These are phyloP conservation scores for Rhamphomyia laevipes DNA, from an alignment of 2,888 invertebrate genomes.

Conservation along the genomic window DNA sequence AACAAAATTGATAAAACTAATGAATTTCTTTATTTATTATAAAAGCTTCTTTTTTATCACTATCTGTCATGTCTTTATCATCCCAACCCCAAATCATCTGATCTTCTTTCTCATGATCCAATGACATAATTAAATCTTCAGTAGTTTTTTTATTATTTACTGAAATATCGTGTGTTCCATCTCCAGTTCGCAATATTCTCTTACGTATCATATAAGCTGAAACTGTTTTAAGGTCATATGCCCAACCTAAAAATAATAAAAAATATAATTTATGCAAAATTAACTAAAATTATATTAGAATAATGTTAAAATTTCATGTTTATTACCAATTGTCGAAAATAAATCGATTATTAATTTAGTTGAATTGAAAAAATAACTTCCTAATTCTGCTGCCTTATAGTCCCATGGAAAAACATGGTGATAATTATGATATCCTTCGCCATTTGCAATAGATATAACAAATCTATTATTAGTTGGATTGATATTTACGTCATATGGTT, in stretches of 20 bases:
- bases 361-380: constrained; percentile 49
- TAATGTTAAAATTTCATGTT: not conserved
- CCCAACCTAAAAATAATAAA: constrained; percentile 70
- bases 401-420: constrained; percentile 82
- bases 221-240: constrained; percentile 75
- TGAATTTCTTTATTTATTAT: constrained; percentile 30
- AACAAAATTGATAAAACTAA: too few relatives aligned
- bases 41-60: constrained; percentile 46
- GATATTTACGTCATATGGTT: constrained; percentile 71
- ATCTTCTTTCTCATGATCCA: constrained; percentile 36
- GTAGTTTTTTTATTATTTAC: constrained; percentile 23
- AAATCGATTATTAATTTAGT: constrained; percentile 53
- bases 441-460: constrained; percentile 55
- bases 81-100: constrained; percentile 73
- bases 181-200: constrained; percentile 60
- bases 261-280: too few relatives aligned
- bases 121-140: constrained; percentile 24
- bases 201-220: constrained; percentile 55
- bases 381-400: constrained; percentile 62
- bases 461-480: constrained; percentile 56
- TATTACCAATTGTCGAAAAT: constrained; percentile 55
- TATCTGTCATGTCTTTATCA: constrained; percentile 59
- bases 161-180: constrained; percentile 44
- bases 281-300: not conserved
- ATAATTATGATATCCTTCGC: constrained; percentile 82